Conservation (phyloP, 2,113 vertebrate genomes). For the Halcyon senegalensis region DNA sequence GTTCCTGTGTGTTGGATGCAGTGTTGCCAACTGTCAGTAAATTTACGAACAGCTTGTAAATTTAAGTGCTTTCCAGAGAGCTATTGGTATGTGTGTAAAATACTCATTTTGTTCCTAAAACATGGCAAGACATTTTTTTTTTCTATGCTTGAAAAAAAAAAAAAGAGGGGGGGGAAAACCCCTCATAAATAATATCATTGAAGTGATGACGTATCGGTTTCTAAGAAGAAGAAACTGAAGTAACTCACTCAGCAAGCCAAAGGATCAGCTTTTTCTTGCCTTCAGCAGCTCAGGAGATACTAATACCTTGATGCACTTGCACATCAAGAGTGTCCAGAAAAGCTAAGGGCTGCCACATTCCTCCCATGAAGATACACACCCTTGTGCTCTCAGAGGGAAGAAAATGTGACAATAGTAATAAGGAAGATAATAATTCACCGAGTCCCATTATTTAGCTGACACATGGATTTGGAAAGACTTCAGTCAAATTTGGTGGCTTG, state of each 20-base stretch:
- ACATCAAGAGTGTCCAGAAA: background rate
- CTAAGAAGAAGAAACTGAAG: background rate
- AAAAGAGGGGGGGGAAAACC: background rate
- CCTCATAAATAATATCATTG: background rate
- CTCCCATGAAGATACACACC: rapidly evolving
- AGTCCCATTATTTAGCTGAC: background rate
- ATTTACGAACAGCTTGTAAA: slow-evolving; percentile 70
- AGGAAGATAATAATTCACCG: background rate
- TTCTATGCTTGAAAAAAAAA: slow-evolving; percentile 36
- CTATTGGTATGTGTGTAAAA: slow-evolving; percentile 65
- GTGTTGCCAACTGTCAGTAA: slow-evolving; percentile 65
- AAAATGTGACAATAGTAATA: background rate
- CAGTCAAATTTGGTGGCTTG: background rate
- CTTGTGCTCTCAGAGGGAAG: background rate
- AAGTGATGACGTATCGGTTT: background rate
- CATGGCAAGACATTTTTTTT: slow-evolving; percentile 10
- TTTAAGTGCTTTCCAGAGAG: slow-evolving; percentile 74
- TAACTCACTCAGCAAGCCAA: background rate
- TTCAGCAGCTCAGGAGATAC: background rate
- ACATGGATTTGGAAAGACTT: background rate
- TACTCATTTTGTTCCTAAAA: slow-evolving; percentile 72
- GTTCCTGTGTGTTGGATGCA: slow-evolving; percentile 53
- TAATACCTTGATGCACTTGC: background rate
- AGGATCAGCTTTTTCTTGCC: background rate
- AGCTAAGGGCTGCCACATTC: background rate